Percentiles rank a stretch among this genome's conserved stretches.
Conservation (phyloP, 2,888 invertebrate genomes). For the Heteropelma amictum region DNA sequence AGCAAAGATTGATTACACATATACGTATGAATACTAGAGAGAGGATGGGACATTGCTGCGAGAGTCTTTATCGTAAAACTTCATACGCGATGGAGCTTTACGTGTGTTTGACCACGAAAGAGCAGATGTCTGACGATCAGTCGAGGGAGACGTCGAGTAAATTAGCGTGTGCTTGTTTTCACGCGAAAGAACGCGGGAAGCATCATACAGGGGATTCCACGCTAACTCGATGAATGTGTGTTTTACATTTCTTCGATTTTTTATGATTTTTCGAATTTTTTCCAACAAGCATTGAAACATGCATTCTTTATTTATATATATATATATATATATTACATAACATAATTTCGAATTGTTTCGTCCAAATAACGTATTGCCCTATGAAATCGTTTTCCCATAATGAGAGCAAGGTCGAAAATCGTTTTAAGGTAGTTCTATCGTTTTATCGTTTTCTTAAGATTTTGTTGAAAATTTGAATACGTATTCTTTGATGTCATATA, state of each 20-base stretch:
- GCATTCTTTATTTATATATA: no score
- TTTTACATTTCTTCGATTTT: neutral
- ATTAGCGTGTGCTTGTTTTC: conserved; percentile 47
- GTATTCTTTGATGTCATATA: no score
- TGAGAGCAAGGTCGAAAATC: no score
- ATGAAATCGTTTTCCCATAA: no score
- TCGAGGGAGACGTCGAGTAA: conserved; percentile 32
- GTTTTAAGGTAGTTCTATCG: no score
- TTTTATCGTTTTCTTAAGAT: no score
- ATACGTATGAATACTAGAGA: conserved; percentile 17
- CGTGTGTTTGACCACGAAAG: conserved; percentile 31
- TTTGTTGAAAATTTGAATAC: no score
- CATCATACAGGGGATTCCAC: neutral
- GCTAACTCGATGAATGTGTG: neutral
- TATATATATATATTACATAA: no score
- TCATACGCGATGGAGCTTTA: conserved; percentile 5
- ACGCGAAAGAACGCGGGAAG: conserved; percentile 17
- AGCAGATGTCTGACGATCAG: conserved; percentile 45
- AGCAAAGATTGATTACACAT: conserved; percentile 24
- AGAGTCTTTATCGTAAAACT: conserved; percentile 9
- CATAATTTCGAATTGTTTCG: no score
- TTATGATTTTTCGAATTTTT: neutral
- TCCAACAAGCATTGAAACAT: no score
- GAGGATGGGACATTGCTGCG: conserved; percentile 29
- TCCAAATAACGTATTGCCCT: no score